Conservation (phyloP, 2,113 vertebrate genomes). For the Notiomystis cincta region DNA sequence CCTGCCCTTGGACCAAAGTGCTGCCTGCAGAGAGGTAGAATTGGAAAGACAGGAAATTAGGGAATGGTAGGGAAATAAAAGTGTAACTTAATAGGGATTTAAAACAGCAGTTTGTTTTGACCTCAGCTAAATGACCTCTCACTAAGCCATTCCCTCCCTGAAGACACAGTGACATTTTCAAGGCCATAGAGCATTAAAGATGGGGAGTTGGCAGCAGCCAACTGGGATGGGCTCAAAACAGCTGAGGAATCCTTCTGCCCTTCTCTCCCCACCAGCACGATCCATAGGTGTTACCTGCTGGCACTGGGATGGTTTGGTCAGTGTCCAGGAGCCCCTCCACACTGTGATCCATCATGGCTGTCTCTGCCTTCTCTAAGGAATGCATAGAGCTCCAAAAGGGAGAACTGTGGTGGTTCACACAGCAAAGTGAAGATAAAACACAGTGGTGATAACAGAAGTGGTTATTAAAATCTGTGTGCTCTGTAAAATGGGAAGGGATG, state of each 20-base stretch:
- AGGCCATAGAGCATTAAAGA: background rate
- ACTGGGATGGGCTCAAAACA: background rate
- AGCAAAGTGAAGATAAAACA: background rate
- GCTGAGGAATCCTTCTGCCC: background rate
- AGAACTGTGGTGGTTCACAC: background rate
- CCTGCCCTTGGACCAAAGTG: rapidly evolving
- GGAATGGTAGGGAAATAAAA: background rate
- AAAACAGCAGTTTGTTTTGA: background rate
- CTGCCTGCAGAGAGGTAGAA: background rate
- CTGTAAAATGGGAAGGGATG: background rate
- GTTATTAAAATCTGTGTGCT: background rate
- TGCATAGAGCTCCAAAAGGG: background rate
- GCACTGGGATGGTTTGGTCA: background rate
- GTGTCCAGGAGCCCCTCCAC: background rate
- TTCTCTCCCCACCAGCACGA: background rate
- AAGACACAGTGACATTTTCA: background rate
- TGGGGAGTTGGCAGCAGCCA: background rate
- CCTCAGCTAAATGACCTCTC: background rate
- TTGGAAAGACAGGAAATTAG: background rate
- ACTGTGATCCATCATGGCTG: background rate
- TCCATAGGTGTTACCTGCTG: background rate
- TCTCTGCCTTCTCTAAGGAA: background rate
- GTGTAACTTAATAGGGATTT: background rate
- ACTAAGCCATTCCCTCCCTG: background rate
- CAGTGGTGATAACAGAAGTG: background rate